Evolutionary conservation across 1,140 invertebrate genomes (phyloP), one percentile per base, ranked within the genome.

Genomic region (Drosophila lacteicornis): DNA sequence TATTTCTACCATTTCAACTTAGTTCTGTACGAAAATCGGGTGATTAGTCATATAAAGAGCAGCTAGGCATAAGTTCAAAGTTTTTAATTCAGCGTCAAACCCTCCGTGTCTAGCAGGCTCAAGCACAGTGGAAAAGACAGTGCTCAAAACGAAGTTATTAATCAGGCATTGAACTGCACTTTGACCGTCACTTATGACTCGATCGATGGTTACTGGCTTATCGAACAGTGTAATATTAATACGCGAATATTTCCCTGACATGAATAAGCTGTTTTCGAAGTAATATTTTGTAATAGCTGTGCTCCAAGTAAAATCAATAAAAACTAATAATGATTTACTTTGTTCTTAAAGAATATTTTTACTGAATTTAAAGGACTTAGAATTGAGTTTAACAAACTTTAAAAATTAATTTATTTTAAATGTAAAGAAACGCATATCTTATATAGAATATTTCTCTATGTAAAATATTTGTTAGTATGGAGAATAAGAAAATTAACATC

Each of bases 171-270:
- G 46, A 58, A 61, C 58, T 77, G 79, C 67, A 82, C 79, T 86
- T 86, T 87, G 75, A 55, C 47, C 68, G 38, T 27, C 56, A 19
- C 25, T 58, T 47, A 40, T 78, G 53, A 68, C 49, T 62, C 30
- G 38, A 53, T 45, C 27, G 9, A 36, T 49, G 17, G 36, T 17
- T 19, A n/a, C 47, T 33, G 36, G 55, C 59, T 82, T 79, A 83
- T 83, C 68, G 46, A 59, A 33, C 33, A 42, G 69, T 82, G 80
- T 79, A 82, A 82, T 58, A 79, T 46, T 69, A 82, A 63, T 75
- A 36, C 12, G 19, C 58, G 19, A 77, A 57, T 33, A 12, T 15
- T 12, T 47, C 65, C 25, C 13, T 67, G 66, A 27, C 36, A n/a
- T 19, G 19, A 53, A 17, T 19, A 6, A 17, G 27, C 6, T 7